Conservation (phyloP, 2,888 invertebrate species). For the Eupithecia dodoneata region DNA sequence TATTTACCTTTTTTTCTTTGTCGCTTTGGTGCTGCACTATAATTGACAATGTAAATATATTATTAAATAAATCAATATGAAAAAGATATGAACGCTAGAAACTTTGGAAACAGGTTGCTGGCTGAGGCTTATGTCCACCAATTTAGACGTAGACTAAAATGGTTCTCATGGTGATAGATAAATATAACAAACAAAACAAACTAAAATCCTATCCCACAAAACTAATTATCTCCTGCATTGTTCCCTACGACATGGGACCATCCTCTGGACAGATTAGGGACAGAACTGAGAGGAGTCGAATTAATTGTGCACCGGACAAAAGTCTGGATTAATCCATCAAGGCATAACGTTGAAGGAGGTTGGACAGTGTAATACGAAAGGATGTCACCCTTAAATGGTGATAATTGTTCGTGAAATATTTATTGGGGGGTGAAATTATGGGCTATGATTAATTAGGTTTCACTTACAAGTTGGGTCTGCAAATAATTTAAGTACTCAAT, state of each 20-base stretch:
- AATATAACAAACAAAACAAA: too few species aligned
- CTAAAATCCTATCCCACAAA: not conserved
- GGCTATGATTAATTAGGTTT: conserved; percentile 18
- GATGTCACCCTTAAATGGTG: conserved; percentile 45
- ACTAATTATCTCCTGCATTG: conserved; percentile 17
- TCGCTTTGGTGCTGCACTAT: too few species aligned
- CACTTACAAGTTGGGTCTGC: not conserved
- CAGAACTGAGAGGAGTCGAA: conserved; percentile 54
- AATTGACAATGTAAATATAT: too few species aligned
- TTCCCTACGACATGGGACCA: conserved; percentile 24
- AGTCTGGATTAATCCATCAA: conserved; percentile 68
- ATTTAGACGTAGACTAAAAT: not conserved
- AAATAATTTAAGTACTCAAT: not conserved
- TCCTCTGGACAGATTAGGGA: conserved; percentile 36
- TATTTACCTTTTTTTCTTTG: too few species aligned
- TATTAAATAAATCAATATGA: too few species aligned
- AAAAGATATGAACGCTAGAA: too few species aligned
- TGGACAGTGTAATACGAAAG: conserved; percentile 58
- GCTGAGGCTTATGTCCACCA: too few species aligned
- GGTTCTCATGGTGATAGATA: not conserved
- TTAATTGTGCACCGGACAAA: conserved; percentile 69
- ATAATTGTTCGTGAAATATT: conserved; percentile 44
- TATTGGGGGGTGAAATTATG: conserved; percentile 24
- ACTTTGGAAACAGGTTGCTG: too few species aligned
- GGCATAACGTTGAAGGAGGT: conserved; percentile 54